Evolutionary conservation across 2,113 vertebrate genomes (phyloP).

Genomic region (Hymenochirus boettgeri): DNA sequence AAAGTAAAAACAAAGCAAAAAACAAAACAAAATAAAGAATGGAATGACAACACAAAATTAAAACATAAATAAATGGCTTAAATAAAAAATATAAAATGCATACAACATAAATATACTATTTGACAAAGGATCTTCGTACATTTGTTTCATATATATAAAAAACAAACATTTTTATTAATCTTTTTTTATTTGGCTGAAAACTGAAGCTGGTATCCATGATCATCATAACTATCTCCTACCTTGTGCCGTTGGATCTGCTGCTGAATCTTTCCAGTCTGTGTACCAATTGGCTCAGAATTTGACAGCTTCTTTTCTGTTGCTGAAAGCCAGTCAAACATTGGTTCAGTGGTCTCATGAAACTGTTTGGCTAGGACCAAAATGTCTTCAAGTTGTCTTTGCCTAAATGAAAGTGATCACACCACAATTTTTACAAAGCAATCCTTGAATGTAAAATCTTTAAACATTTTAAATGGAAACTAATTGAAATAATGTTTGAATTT

Average conservation of each 20-base stretch:
- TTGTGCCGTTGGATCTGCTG: conserved; percentile 94
- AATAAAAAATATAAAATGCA: conserved; percentile 45
- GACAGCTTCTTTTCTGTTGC: conserved; percentile 88
- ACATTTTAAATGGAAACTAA: too few species aligned
- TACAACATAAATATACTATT: too few species aligned
- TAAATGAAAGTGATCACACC: conserved; percentile 45
- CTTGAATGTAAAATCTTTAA: too few species aligned
- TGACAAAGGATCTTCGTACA: too few species aligned
- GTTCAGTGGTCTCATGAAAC: conserved; percentile 93
- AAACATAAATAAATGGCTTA: conserved; percentile 46
- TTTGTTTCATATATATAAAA: too few species aligned
- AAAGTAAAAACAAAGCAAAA: too few species aligned
- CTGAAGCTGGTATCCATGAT: too few species aligned
- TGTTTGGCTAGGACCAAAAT: conserved; percentile 90
- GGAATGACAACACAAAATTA: conserved; percentile 24
- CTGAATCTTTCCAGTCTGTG: conserved; percentile 92
- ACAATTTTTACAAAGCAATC: too few species aligned
- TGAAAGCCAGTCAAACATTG: conserved; percentile 88
- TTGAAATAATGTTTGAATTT: too few species aligned
- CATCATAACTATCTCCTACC: conserved; percentile 54
- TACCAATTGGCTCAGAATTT: conserved; percentile 92
- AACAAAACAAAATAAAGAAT: conserved; percentile 57
- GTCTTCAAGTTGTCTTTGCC: conserved; percentile 93
- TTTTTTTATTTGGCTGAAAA: too few species aligned
- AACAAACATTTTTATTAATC: too few species aligned